These are phyloP conservation scores for Meganola albula DNA, from an alignment of 2,888 invertebrate genomes.

Conservation along the genomic window DNA sequence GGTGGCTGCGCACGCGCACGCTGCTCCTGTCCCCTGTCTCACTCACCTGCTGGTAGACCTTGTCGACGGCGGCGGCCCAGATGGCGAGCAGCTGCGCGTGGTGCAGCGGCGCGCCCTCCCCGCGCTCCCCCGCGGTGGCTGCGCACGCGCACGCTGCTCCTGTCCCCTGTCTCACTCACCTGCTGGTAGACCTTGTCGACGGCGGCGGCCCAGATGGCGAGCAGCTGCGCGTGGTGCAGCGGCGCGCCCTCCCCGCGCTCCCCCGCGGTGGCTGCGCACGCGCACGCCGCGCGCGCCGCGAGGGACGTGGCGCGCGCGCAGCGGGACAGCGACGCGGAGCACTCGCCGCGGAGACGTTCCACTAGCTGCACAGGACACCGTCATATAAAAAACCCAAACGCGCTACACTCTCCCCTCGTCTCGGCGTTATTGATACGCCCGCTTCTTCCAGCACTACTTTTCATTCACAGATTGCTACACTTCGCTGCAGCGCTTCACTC, in stretches of 20 bases:
- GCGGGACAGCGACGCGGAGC: conserved; percentile 39
- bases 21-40: conserved; percentile 41
- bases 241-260: conserved; percentile 63
- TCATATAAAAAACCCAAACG: no score
- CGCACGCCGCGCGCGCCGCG: conserved; percentile 55
- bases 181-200: conserved; percentile 80
- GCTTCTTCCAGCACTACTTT: no score
- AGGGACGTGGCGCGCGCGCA: conserved; percentile 50
- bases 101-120: conserved; percentile 55
- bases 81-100: conserved; percentile 48
- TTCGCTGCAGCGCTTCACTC: no score
- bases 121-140: conserved; percentile 59
- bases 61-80: conserved; percentile 80
- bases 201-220: conserved; percentile 70
- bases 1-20: conserved; percentile 55
- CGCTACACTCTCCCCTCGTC: no score
- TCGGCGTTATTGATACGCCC: no score
- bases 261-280: conserved; percentile 59
- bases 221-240: conserved; percentile 42
- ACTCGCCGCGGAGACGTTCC: conserved; percentile 53
- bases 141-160: conserved; percentile 51
- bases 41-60: conserved; percentile 70
- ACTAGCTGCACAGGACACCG: conserved; percentile 42
- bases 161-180: conserved; percentile 41
- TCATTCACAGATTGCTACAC: no score